Evolutionary conservation across 2,113 vertebrate species (phyloP).

Genomic region (Mastomys coucha): DNA sequence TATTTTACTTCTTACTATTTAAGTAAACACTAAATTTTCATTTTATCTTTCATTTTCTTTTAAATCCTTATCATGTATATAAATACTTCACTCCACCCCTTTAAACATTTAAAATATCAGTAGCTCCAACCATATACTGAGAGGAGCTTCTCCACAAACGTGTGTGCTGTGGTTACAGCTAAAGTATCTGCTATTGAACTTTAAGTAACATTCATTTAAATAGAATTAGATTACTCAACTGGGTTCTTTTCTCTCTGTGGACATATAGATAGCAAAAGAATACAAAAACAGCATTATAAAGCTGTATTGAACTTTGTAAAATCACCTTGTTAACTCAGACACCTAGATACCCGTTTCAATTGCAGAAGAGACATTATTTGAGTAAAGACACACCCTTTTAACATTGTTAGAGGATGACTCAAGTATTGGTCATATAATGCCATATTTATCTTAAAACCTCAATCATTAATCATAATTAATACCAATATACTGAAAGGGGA

Average conservation of each 20-base stretch:
- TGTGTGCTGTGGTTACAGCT: neutral
- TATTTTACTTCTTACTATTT: neutral
- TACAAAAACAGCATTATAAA: neutral
- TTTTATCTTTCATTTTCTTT: neutral
- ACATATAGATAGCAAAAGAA: neutral
- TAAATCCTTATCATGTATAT: neutral
- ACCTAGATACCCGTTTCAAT: neutral
- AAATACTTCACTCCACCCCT: neutral
- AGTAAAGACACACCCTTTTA: neutral
- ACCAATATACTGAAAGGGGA: neutral
- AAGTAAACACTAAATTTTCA: neutral
- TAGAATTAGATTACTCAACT: neutral
- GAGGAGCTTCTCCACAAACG: neutral
- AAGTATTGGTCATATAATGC: neutral
- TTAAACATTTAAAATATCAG: neutral
- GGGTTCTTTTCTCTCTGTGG: neutral
- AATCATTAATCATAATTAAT: neutral
- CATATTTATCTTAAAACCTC: neutral
- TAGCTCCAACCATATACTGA: neutral
- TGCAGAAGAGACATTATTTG: neutral
- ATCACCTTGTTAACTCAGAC: neutral
- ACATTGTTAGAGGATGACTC: neutral
- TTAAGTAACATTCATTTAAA: neutral
- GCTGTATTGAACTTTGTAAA: neutral
- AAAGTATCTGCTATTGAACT: neutral